Conservation (phyloP, 1,140 invertebrate species). For the Neodiprion pinetum region DNA sequence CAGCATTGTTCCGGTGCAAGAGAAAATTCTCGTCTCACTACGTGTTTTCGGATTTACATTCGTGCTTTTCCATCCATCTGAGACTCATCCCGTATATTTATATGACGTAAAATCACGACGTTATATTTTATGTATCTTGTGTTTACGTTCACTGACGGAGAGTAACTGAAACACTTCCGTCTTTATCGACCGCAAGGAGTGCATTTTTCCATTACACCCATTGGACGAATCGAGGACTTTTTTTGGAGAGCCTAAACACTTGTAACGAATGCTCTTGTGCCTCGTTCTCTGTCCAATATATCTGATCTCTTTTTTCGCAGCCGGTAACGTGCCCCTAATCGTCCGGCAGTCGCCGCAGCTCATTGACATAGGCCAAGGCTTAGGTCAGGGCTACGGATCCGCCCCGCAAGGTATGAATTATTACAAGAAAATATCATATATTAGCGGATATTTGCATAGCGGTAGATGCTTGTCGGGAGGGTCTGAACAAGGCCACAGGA, state of each 20-base stretch:
- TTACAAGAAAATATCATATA: background rate
- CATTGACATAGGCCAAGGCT: background rate
- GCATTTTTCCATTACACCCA: background rate
- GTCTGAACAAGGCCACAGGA: constrained; percentile 4
- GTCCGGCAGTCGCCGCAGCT: background rate
- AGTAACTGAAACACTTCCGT: background rate
- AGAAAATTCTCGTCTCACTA: no score
- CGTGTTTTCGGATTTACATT: no score
- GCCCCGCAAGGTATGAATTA: constrained; percentile 1
- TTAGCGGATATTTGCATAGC: background rate
- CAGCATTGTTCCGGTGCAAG: no score
- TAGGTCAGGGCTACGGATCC: constrained; percentile 4
- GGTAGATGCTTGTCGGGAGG: background rate
- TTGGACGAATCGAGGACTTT: background rate
- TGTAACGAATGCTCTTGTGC: background rate
- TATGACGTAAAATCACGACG: no score
- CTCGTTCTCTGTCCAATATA: background rate
- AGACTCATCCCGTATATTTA: no score
- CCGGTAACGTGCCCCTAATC: background rate
- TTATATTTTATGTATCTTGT: no score
- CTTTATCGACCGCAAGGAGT: background rate
- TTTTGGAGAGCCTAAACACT: background rate
- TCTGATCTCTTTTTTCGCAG: background rate
- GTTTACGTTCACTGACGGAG: no score
- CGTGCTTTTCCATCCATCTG: no score